phyloP scores from a whole-genome alignment of 1,140 invertebrate species.

The Bombus haemorrhoidalis region DNA sequence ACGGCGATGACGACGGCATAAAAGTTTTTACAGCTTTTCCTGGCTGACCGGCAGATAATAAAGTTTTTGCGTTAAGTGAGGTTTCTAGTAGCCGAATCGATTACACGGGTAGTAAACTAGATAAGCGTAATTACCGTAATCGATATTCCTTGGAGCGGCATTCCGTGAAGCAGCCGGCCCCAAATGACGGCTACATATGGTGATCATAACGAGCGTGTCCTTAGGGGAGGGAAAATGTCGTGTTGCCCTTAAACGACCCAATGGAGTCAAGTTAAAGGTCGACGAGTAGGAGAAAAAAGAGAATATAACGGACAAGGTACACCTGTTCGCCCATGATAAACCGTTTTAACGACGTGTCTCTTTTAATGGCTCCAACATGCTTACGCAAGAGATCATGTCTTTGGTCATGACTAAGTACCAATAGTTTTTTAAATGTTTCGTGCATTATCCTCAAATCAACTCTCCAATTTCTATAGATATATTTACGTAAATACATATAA shows the following conservation, averaged over 20 bases:
- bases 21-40: slow-evolving; percentile 43
- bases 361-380: not conserved
- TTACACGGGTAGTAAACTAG: slow-evolving; percentile 58
- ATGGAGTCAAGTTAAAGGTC: slow-evolving; percentile 4
- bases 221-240: slow-evolving; percentile 32
- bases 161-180: slow-evolving; percentile 30
- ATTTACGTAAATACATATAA: no score
- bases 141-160: slow-evolving; percentile 50
- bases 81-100: slow-evolving; percentile 40
- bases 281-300: not conserved
- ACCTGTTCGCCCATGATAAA: slow-evolving; percentile 32
- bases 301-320: not conserved
- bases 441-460: no score
- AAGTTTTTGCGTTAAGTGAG: slow-evolving; percentile 39
- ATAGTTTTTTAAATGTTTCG: no score
- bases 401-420: not conserved
- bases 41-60: slow-evolving; percentile 4
- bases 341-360: slow-evolving; percentile 21
- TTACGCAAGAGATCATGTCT: not conserved
- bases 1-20: not conserved
- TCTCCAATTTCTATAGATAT: no score
- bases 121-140: slow-evolving; percentile 67
- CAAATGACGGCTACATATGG: slow-evolving; percentile 57
- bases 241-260: slow-evolving; percentile 32
- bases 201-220: slow-evolving; percentile 35